phyloP scores from a whole-genome alignment of 2,888 invertebrate genomes.

The Epirrita christyi region DNA sequence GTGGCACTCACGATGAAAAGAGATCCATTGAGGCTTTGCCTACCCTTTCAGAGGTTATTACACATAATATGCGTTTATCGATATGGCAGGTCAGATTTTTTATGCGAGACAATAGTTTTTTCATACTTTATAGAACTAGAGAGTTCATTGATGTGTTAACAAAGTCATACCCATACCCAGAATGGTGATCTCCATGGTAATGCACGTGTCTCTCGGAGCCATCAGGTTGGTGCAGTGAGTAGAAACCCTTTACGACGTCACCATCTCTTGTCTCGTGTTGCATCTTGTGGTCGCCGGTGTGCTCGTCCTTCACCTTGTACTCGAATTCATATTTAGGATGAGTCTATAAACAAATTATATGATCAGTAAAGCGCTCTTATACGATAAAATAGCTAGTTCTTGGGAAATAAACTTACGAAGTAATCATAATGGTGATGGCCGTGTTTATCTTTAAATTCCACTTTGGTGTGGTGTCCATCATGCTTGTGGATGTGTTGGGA shows the following conservation, averaged over 20 bases:
- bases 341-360: slow-evolving; percentile 38
- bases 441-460: slow-evolving; percentile 32
- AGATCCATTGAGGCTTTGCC: no score
- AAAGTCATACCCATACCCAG: slow-evolving; percentile 46
- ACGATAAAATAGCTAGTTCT: no score
- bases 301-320: slow-evolving; percentile 71
- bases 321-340: slow-evolving; percentile 59
- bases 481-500: slow-evolving; percentile 50
- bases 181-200: slow-evolving; percentile 51
- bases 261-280: slow-evolving; percentile 78
- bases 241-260: slow-evolving; percentile 82
- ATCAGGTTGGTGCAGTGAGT: slow-evolving; percentile 77
- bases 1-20: no score
- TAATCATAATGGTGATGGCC: slow-evolving; percentile 43
- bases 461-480: slow-evolving; percentile 44
- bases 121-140: no score
- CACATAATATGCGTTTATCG: no score
- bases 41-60: no score
- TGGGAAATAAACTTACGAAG: slow-evolving; percentile 36
- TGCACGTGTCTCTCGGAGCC: slow-evolving; percentile 64
- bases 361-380: no score
- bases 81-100: no score
- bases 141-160: no score
- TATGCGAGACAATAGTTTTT: no score
- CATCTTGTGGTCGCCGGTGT: slow-evolving; percentile 71